These are phyloP conservation scores for Brachypterus glaber DNA, from an alignment of 2,888 invertebrate species.

Conservation along the genomic window DNA sequence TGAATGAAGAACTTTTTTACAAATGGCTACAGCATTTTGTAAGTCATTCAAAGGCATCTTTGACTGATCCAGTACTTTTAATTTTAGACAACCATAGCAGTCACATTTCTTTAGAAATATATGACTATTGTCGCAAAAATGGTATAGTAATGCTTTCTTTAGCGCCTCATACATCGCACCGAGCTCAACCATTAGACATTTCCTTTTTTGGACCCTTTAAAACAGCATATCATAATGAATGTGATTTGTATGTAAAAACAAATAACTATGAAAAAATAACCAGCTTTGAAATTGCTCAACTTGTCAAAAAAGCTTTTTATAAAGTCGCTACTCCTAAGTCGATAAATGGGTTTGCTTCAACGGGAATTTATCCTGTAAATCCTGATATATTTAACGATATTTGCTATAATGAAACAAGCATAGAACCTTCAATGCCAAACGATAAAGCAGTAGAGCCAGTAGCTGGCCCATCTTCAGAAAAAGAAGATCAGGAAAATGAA, in stretches of 20 bases:
- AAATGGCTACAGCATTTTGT: conserved; percentile 19
- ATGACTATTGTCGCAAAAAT: conserved; percentile 16
- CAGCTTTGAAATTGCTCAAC: conserved; percentile 5
- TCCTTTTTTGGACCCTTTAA: conserved; percentile 18
- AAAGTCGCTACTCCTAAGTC: no score
- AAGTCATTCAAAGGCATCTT: conserved; percentile 16
- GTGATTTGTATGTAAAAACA: conserved; percentile 14
- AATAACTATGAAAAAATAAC: conserved; percentile 14
- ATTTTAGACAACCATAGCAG: conserved; percentile 16
- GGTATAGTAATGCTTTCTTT: conserved; percentile 16
- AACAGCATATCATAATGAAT: conserved; percentile 15
- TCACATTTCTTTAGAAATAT: conserved; percentile 13
- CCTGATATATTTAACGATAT: no score
- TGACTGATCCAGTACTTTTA: conserved; percentile 7
- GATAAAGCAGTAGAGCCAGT: conserved; percentile 18
- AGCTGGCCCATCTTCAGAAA: conserved; percentile 16
- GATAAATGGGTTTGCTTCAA: no score
- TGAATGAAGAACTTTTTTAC: conserved; percentile 17
- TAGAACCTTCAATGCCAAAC: no score
- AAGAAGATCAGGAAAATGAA: no score
- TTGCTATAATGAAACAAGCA: no score
- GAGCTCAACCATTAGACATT: conserved; percentile 18
- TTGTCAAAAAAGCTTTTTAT: no score
- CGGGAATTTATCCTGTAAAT: no score
- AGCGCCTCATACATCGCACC: conserved; percentile 19